Base-by-base conservation (phyloP, 2,797 vertebrate species). In the Tragopan temminckii region DNA sequence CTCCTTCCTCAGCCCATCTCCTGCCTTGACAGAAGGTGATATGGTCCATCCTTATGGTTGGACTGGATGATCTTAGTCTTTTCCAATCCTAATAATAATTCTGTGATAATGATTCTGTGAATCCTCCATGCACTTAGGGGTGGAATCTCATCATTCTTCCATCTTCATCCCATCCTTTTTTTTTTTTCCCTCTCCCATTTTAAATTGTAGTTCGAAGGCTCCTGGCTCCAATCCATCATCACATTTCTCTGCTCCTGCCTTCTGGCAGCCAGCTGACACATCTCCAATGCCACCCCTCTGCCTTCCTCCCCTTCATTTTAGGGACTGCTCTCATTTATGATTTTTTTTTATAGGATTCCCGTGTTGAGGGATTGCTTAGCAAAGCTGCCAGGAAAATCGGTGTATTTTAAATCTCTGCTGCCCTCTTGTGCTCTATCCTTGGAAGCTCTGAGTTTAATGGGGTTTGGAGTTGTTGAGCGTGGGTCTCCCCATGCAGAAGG, bases 341-440 rank as follows among this genome's bases (percentile, higher is more conserved):
- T 21, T 10, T 42, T 53, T 33, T 68, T 57, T 58, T 67, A 38
- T 38, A 11, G 67, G 89, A 81, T 50, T 57, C 71, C 8, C 8
- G 23, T 52, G 92, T 70, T 71, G 64, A 67, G 24, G 79, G 64
- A 70, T 64, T 72, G 31, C 53, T 87, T 89, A 46, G 88, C 77
- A 78, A 63, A 80, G 80, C 38, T 48, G 50, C 77, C 62, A 9
- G 64, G 55, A 67, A 62, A 27, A 45, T 13, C 31, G 0, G 5
- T 14, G 36, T n/a, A 18, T 85, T 90, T 89, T 69, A 68, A 12
- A 79, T 70, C 84, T 97, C 78, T 97, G 93, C 97, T 97, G 96
- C 96, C 96, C 96, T 87, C 97, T 97, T 57, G 96, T 96, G 98
- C 93, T 78, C 35, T 25, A 2, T 58, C 23, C 5, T 4, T 31